phyloP scores from a whole-genome alignment of 2,888 invertebrate genomes.

The Miltochrista miniata region DNA sequence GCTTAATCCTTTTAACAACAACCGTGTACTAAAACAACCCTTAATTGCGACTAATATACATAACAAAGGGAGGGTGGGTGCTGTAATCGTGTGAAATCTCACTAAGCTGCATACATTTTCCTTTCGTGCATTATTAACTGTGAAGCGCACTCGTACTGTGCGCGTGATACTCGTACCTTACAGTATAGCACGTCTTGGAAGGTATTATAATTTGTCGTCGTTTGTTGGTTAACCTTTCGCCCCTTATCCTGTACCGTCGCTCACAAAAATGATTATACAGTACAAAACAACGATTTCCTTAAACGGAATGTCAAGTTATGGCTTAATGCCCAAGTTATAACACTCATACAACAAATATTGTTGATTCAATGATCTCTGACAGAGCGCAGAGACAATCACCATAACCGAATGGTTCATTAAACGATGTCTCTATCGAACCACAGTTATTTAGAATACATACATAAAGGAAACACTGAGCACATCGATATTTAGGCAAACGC shows the following conservation, averaged over 20 bases:
- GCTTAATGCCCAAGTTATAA: too few relatives aligned
- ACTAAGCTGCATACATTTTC: constrained; percentile 11
- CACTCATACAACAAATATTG: too few relatives aligned
- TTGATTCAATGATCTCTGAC: too few relatives aligned
- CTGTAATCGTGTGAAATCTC: constrained; percentile 10
- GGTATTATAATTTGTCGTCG: constrained; percentile 8
- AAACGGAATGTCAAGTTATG: too few relatives aligned
- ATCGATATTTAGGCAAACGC: too few relatives aligned
- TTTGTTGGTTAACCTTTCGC: background rate
- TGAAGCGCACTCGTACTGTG: background rate
- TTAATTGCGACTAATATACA: constrained; percentile 10
- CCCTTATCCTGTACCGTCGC: background rate
- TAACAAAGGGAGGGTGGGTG: constrained; percentile 5
- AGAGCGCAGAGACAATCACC: too few relatives aligned
- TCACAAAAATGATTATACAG: background rate
- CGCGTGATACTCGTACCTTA: constrained; percentile 1
- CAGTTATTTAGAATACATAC: too few relatives aligned
- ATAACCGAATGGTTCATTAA: too few relatives aligned
- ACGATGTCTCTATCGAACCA: too few relatives aligned
- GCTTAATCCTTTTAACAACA: background rate
- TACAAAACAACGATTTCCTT: background rate
- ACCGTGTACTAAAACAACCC: constrained; percentile 3
- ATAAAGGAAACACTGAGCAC: too few relatives aligned
- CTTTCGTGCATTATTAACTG: constrained; percentile 7
- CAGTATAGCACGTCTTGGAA: background rate